Evolutionary conservation across 2,888 invertebrate species (phyloP), one percentile per base, ranked within the genome.

Genomic region (Vanessa cardui): DNA sequence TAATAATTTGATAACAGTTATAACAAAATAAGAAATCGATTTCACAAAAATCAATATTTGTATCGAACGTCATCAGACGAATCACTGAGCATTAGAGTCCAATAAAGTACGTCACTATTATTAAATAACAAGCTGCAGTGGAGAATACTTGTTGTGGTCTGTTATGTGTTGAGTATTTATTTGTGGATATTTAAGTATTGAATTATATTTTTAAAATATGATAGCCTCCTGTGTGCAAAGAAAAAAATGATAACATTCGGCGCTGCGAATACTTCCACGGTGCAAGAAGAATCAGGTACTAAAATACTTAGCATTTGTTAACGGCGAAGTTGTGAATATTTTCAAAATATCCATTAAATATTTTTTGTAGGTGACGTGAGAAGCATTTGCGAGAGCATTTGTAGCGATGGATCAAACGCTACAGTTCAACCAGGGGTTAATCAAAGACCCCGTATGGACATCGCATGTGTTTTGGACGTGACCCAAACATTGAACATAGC

Each of bases 381-480:
- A 78, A 93, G 93, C 80, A 90, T 92, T 78, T 92, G 93, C 79
- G 93, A 93, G 77, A 93, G 93, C 83, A 83, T 93, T 62, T 92
- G 93, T 78, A 93, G 93, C 73, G 93, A 93, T 90, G 93, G 92
- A 15, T 93, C 93, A n/a, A 90, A 83, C 73, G 90, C 92, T 49
- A 93, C 93, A 7, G 89, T 93, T 46, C 92, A 92, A 76, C 81
- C 90, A 20, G 87, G 88, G 59, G 84, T 80, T 1, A 90, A 87
- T 75, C 88, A 87, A 71, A 83, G 95, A 75, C 95, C 96, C 31
- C 94, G 95, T 76, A 97, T 98, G 96, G 97, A 98, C 86, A 96
- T 98, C 72, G 98, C 96, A 62, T 97, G 97, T 90, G 96, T 98
- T 73, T 94, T 98, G 77, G 98, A 98, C 90, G 87, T 96, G 69